A percentile compares a stretch with the other conserved stretches of the same genome.
Evolutionary conservation across 1,140 invertebrate species (phyloP).

Genomic region (Listronotus bonariensis): DNA sequence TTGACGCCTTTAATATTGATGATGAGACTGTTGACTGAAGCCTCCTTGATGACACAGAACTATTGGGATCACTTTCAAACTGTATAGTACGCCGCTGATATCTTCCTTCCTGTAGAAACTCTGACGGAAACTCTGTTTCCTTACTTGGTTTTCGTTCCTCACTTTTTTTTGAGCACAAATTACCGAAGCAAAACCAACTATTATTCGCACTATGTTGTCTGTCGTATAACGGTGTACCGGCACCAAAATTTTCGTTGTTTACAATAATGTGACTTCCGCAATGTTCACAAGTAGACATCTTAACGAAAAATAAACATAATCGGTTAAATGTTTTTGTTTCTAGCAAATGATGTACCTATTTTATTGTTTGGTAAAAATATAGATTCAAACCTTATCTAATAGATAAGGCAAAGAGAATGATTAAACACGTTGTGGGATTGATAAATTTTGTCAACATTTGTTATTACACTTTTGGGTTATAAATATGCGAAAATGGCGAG

Average conservation of each 20-base stretch:
- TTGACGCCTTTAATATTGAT: constrained; percentile 27
- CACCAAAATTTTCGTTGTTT: constrained; percentile 17
- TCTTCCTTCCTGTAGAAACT: constrained; percentile 17
- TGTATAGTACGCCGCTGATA: constrained; percentile 36
- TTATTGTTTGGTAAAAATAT: constrained; percentile 33
- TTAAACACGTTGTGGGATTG: constrained; percentile 25
- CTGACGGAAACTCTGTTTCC: constrained; percentile 1
- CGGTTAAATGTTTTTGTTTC: constrained; percentile 7
- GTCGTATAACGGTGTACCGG: constrained; percentile 15
- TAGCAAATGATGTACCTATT: constrained; percentile 8
- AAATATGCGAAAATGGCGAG: constrained; percentile 28
- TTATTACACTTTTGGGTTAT: constrained; percentile 28
- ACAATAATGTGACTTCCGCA: constrained; percentile 21
- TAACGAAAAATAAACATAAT: constrained; percentile 15
- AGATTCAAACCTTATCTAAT: constrained; percentile 27
- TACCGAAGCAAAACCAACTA: constrained; percentile 30
- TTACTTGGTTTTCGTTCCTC: constrained; percentile 10
- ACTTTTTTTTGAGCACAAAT: constrained; percentile 9
- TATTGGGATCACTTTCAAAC: constrained; percentile 28
- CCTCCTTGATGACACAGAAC: constrained; percentile 23
- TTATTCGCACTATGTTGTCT: not conserved
- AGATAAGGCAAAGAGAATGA: constrained; percentile 25
- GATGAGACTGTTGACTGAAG: constrained; percentile 24
- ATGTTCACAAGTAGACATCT: constrained; percentile 26
- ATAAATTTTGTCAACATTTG: constrained; percentile 28